These are phyloP conservation scores for Gibbula magus DNA, from an alignment of 2,888 invertebrate genomes.

Conservation along the genomic window DNA sequence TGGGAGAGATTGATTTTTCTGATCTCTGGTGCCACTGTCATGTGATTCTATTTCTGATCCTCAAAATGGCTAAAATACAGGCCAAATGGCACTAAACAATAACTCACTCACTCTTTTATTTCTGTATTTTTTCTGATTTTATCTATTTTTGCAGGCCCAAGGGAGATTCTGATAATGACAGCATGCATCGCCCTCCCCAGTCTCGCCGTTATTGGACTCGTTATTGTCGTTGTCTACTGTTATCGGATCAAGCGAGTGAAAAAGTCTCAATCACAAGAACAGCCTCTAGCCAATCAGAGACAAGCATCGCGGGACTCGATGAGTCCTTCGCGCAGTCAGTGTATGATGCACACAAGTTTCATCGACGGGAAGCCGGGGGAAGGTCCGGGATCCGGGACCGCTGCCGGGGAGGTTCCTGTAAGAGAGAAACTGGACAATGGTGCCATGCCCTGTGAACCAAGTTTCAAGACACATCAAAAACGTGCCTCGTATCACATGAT, in stretches of 20 bases:
- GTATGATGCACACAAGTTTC: conserved; percentile 61
- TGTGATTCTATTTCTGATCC: too few species aligned
- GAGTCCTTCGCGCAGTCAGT: conserved; percentile 51
- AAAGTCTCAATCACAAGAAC: conserved; percentile 59
- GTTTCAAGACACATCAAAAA: conserved; percentile 57
- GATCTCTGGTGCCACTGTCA: too few species aligned
- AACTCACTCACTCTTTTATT: too few species aligned
- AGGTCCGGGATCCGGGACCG: background rate
- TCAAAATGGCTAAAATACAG: too few species aligned
- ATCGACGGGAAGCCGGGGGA: conserved; percentile 41
- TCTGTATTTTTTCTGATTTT: too few species aligned
- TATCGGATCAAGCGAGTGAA: conserved; percentile 53
- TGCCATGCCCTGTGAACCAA: conserved; percentile 20
- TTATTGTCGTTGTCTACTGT: conserved; percentile 54
- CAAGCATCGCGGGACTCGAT: conserved; percentile 34
- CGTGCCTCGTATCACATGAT: conserved; percentile 67
- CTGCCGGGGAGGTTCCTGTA: background rate
- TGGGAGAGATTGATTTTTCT: too few species aligned
- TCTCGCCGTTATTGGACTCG: conserved; percentile 50
- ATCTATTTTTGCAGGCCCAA: conserved; percentile 53
- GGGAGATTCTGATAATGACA: conserved; percentile 59
- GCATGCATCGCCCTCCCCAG: conserved; percentile 60
- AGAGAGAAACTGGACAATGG: conserved; percentile 16
- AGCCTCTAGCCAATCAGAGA: conserved; percentile 54
- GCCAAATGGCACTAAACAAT: too few species aligned